Evolutionary conservation across 2,797 vertebrate genomes (phyloP).

Genomic region (Decapterus maruadsi): DNA sequence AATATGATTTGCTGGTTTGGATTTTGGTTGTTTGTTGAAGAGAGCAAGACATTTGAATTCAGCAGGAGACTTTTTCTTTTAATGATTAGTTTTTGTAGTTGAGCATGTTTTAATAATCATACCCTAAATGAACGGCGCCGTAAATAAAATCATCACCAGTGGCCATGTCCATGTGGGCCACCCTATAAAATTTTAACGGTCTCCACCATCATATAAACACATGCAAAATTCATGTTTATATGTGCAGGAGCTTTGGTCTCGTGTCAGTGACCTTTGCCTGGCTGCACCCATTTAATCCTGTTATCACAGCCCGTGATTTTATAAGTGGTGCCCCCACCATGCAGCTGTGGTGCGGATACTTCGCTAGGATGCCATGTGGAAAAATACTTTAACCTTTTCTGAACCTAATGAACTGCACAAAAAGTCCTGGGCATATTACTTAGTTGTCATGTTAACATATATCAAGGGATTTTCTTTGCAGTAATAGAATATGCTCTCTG

Average conservation of each 20-base stretch:
- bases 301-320: conserved; percentile 47
- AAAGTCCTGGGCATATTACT: neutral
- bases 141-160: conserved; percentile 29
- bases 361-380: conserved; percentile 20
- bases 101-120: neutral
- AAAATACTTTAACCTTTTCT: conserved; percentile 16
- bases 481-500: neutral
- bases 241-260: conserved; percentile 35
- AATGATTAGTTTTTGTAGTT: neutral
- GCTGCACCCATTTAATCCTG: conserved; percentile 42
- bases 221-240: conserved; percentile 61
- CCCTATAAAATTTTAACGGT: conserved; percentile 70
- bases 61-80: neutral
- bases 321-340: conserved; percentile 14
- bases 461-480: conserved; percentile 5
- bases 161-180: conserved; percentile 61
- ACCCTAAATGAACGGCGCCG: neutral
- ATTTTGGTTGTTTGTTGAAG: too few species aligned
- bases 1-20: neutral
- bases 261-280: conserved; percentile 35
- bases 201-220: conserved; percentile 55
- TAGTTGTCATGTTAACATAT: conserved; percentile 10
- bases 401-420: neutral
- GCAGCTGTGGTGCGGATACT: conserved; percentile 23
- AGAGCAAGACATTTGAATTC: neutral